These are phyloP conservation scores for Natrix natrix DNA, from an alignment of 2,797 vertebrate species.

Conservation along the genomic window DNA sequence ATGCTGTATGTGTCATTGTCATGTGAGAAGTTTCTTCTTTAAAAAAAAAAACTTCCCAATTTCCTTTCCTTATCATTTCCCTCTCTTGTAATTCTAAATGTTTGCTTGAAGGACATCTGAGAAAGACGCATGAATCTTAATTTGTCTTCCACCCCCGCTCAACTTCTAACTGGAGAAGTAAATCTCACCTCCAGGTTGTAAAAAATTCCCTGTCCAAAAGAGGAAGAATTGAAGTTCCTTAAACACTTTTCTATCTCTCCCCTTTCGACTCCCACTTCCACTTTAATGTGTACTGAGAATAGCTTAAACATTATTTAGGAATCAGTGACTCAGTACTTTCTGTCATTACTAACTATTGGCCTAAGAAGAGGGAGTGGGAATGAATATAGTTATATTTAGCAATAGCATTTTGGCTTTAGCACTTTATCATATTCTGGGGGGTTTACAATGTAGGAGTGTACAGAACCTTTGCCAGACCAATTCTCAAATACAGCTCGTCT, in stretches of 20 bases:
- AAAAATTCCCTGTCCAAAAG: constrained; percentile 5
- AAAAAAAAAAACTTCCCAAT: neutral
- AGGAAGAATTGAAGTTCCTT: constrained; percentile 45
- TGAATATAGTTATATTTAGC: neutral
- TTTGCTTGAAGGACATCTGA: neutral
- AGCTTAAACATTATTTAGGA: constrained; percentile 42
- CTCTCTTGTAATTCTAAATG: neutral
- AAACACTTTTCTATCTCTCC: constrained; percentile 6
- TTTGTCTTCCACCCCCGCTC: neutral
- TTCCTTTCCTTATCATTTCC: neutral
- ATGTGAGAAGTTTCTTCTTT: constrained; percentile 5
- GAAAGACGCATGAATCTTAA: neutral
- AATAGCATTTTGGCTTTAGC: neutral
- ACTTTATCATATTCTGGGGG: too few species aligned
- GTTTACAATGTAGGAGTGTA: too few species aligned
- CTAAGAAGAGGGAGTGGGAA: constrained; percentile 27
- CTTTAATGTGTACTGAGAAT: constrained; percentile 42
- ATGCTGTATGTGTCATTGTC: neutral
- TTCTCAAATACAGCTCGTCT: too few species aligned
- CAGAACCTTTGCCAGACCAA: too few species aligned
- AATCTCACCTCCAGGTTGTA: constrained; percentile 4
- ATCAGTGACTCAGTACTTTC: constrained; percentile 18
- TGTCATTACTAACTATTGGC: constrained; percentile 36
- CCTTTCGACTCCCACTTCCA: constrained; percentile 38
- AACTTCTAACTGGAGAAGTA: constrained; percentile 11